These are phyloP conservation scores for Cenopis cana DNA, from an alignment of 2,888 invertebrate genomes.

Conservation along the genomic window DNA sequence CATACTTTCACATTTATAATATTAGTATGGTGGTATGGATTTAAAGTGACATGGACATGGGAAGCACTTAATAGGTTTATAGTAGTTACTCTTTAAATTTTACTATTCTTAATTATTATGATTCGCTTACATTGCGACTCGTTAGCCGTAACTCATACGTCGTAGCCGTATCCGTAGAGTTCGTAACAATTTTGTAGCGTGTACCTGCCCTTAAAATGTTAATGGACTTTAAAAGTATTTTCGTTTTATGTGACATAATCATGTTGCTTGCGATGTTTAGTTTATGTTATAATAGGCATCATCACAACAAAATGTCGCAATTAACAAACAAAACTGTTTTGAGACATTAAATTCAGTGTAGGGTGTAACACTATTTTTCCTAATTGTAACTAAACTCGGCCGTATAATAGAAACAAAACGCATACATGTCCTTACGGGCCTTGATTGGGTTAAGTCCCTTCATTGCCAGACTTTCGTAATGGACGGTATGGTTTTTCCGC, in stretches of 20 bases:
- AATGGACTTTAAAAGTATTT: conserved; percentile 4
- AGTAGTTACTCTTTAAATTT: not conserved
- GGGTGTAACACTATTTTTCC: too few relatives aligned
- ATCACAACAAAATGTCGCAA: not conserved
- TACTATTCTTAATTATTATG: not conserved
- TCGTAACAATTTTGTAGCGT: conserved; percentile 9
- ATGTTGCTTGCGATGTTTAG: not conserved
- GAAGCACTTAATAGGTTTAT: too few relatives aligned
- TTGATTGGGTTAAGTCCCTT: too few relatives aligned
- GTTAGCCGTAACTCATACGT: conserved; percentile 11
- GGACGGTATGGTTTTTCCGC: too few relatives aligned
- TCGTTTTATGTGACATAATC: not conserved
- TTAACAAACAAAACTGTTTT: not conserved
- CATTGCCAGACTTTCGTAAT: too few relatives aligned
- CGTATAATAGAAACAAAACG: too few relatives aligned
- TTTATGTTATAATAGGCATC: not conserved
- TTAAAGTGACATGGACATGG: too few relatives aligned
- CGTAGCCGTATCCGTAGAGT: conserved; percentile 3
- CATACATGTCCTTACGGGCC: too few relatives aligned
- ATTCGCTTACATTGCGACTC: not conserved
- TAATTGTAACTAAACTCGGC: too few relatives aligned
- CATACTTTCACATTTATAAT: too few relatives aligned
- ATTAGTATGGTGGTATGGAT: too few relatives aligned
- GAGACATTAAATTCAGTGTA: too few relatives aligned
- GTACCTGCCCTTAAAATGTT: conserved; percentile 4